Conservation (phyloP, 2,888 invertebrate species). For the Helleia helle region DNA sequence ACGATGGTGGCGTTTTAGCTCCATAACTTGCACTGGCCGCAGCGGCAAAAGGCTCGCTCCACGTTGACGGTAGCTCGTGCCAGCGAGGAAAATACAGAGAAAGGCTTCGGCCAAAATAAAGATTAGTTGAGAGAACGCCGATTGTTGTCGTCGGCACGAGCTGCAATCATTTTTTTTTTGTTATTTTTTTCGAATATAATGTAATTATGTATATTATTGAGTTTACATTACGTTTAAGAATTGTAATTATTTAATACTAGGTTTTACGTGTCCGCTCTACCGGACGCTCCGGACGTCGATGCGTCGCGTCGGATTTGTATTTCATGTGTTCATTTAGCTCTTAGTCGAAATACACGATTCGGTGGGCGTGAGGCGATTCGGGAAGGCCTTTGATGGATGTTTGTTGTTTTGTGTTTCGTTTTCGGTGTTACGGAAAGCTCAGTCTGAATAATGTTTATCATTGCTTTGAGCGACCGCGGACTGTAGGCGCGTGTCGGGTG, state of each 20-base stretch:
- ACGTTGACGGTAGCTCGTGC: not conserved
- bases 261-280: conserved; percentile 43
- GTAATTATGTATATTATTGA: conserved; percentile 73
- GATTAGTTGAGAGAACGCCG: not conserved
- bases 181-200: conserved; percentile 62
- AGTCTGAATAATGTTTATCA: conserved; percentile 71
- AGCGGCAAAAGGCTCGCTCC: not conserved
- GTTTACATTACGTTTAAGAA: conserved; percentile 67
- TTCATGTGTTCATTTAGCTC: conserved; percentile 73
- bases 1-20: conserved; percentile 14
- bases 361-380: conserved; percentile 47
- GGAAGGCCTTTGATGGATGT: conserved; percentile 55
- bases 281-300: conserved; percentile 34
- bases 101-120: not conserved
- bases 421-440: conserved; percentile 58
- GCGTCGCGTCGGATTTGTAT: conserved; percentile 56
- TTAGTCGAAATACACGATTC: conserved; percentile 61
- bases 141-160: conserved; percentile 22
- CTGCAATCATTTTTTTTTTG: conserved; percentile 47
- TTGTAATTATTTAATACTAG: conserved; percentile 68
- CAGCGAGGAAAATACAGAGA: not conserved
- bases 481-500: conserved; percentile 14
- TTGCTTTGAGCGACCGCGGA: conserved; percentile 49
- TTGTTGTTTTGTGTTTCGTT: conserved; percentile 67
- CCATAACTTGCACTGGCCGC: conserved; percentile 18